phyloP scores from a whole-genome alignment of 2,888 invertebrate genomes.

The Cataglyphis livida region DNA sequence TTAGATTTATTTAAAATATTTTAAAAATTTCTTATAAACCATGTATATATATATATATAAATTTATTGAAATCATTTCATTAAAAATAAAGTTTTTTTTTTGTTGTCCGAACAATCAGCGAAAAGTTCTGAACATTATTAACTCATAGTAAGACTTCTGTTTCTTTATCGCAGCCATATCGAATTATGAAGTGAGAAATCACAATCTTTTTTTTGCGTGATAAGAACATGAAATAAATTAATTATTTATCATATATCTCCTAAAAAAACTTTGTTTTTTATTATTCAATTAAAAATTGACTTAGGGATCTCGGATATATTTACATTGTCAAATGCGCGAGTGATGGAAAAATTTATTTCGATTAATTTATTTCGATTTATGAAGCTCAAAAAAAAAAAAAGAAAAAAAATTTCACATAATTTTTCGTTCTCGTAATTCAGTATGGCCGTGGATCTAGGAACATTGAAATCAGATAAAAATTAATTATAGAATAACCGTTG shows the following conservation, averaged over 20 bases:
- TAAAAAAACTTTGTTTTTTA: not conserved
- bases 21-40: not conserved
- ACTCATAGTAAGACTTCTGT: not conserved
- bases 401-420: not conserved
- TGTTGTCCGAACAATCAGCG: not conserved
- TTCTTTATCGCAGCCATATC: not conserved
- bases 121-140: not conserved
- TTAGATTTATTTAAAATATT: not conserved
- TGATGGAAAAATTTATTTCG: no score
- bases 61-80: not conserved
- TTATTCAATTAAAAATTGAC: not conserved
- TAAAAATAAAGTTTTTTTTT: not conserved
- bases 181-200: not conserved
- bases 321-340: not conserved
- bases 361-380: not conserved
- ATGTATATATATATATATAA: not conserved
- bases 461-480: not conserved
- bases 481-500: slow-evolving; percentile 53
- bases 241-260: not conserved
- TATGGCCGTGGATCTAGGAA: not conserved
- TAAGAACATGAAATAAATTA: not conserved
- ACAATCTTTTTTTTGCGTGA: not conserved
- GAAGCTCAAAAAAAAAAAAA: not conserved
- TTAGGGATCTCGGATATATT: not conserved
- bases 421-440: not conserved